A percentile compares a stretch with the other conserved stretches of the same genome.
Evolutionary conservation across 2,797 vertebrate species (phyloP).

Genomic region (Falco rusticolus): DNA sequence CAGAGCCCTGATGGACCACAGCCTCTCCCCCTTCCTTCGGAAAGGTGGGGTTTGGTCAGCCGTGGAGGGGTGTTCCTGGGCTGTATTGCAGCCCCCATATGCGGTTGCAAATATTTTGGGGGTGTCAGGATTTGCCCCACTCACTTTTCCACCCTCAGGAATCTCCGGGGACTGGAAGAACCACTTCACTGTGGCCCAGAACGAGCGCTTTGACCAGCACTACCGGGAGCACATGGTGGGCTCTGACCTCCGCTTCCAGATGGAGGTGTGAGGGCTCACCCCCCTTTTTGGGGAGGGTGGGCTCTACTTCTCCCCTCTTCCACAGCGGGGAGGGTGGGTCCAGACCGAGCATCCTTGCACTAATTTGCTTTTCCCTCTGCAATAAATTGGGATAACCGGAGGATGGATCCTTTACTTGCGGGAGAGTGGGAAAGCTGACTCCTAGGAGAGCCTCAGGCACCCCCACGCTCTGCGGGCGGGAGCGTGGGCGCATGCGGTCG

Average conservation of each 20-base stretch:
- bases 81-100: not conserved
- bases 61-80: not conserved
- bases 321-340: fast-evolving
- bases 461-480: not conserved
- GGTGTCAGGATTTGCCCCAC: not conserved
- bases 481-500: not conserved
- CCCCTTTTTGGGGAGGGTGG: not conserved
- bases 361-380: fast-evolving
- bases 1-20: slow-evolving; percentile 56
- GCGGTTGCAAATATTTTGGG: not conserved
- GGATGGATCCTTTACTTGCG: not conserved
- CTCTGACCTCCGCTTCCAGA: slow-evolving; percentile 40
- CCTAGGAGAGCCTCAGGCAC: not conserved
- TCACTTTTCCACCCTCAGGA: slow-evolving; percentile 4
- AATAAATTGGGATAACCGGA: not conserved
- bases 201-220: slow-evolving; percentile 48
- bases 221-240: slow-evolving; percentile 61
- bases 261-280: not conserved
- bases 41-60: slow-evolving; percentile 1
- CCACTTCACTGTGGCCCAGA: slow-evolving; percentile 73
- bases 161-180: slow-evolving; percentile 75
- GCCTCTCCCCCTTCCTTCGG: slow-evolving; percentile 70
- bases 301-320: not conserved
- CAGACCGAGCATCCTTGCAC: not conserved
- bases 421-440: not conserved